phyloP scores from a whole-genome alignment of 2,888 invertebrate genomes.

The Mechanitis messenoides region DNA sequence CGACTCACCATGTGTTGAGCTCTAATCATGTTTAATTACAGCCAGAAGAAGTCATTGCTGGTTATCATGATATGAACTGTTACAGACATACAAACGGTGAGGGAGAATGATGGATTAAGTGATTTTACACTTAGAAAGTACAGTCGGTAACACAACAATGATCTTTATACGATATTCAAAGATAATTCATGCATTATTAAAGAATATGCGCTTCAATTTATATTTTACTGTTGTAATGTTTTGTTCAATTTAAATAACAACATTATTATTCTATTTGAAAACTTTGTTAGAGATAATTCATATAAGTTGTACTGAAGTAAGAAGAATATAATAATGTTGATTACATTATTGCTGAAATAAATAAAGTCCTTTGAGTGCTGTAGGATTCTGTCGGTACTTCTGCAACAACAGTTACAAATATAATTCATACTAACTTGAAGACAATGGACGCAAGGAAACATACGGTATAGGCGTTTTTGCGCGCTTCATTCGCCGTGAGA shows the following conservation, averaged over 20 bases:
- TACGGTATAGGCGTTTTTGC: conserved; percentile 58
- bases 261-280: too few species aligned
- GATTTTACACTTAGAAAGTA: conserved; percentile 33
- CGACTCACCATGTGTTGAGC: conserved; percentile 69
- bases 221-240: too few species aligned
- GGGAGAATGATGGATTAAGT: conserved; percentile 59
- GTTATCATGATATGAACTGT: conserved; percentile 75
- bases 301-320: too few species aligned
- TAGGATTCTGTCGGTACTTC: conserved; percentile 14
- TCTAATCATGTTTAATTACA: conserved; percentile 74
- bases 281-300: too few species aligned
- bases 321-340: neutral
- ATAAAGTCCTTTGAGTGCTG: neutral
- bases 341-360: neutral
- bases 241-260: too few species aligned
- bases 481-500: conserved; percentile 55
- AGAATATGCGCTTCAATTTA: too few species aligned
- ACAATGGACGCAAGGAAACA: conserved; percentile 69
- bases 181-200: too few species aligned
- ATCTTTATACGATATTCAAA: neutral
- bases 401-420: conserved; percentile 48
- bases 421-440: conserved; percentile 58
- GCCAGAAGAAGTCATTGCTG: conserved; percentile 68
- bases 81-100: conserved; percentile 60
- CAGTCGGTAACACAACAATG: conserved; percentile 19